Base-by-base conservation (phyloP, 2,888 invertebrate species). In the Harpalus rubripes region DNA sequence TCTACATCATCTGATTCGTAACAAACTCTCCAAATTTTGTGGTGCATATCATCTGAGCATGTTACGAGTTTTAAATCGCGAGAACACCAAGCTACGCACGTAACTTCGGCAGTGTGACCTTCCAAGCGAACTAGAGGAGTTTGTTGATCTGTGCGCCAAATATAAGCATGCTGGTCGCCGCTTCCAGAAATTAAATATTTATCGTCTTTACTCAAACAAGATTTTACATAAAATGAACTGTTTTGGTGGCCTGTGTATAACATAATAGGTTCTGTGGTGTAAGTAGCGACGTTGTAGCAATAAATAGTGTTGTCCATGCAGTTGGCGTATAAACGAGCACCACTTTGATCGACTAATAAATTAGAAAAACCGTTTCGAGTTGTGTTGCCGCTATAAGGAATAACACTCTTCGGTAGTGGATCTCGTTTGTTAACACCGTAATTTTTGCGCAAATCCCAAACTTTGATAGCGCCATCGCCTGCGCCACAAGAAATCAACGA, bases 241-340 rank as follows among this genome's bases (percentile, higher is more conserved):
- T 95, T 96, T 88, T 95, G 93, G 90, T 97, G 95, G 0, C 98
- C 98, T 12, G 92, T 91, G 89, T 95, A 95, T 74, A 92, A 91
- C 88, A 93, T 93, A 85, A 95, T 90, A 0, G 97, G 96, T 82
- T 94, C 90, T 12, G 93, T 90, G 88, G 93, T 92, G 89, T 95
- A 95, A 0, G 95, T 94, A 1, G 94, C 92, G 81, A 97, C 91
- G 90, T 98, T 96, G 90, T 96, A 98, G 89, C 96, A 95, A 90
- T 98, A 98, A 86, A 98, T 96, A 72, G 94, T 94, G 89, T 95
- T 95, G 90, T 98, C 97, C 93, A 97, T 95, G 90, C 97, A 97
- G 90, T 95, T 97, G 7, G 96, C 98, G 91, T 96, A 98, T 4
- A 98, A 91, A 26, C 93, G 93, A 52, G 94, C 92, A 32, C 94